A percentile compares a stretch with the other conserved stretches of the same genome.
These are phyloP conservation scores for Blastobasis adustella DNA, from an alignment of 2,888 invertebrate species.

Conservation along the genomic window DNA sequence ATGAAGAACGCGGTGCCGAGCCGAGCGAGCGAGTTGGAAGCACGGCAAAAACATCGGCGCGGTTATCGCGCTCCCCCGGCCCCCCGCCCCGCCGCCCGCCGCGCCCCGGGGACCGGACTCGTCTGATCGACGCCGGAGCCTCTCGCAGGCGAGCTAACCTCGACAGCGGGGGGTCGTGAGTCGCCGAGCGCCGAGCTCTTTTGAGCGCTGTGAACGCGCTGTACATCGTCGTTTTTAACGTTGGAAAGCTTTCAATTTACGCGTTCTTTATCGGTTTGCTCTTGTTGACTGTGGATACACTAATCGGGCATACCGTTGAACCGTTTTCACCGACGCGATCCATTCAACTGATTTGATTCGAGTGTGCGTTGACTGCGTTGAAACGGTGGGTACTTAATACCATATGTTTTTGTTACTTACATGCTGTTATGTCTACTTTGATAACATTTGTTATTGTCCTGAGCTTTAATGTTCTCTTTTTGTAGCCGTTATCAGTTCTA, in stretches of 20 bases:
- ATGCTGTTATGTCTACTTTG: not conserved
- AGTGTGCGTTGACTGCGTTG: conserved; percentile 39
- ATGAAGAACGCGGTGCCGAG: conserved; percentile 69
- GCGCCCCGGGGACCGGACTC: conserved; percentile 42
- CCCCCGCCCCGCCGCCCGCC: conserved; percentile 25
- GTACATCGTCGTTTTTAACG: conserved; percentile 48
- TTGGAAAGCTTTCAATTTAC: conserved; percentile 51
- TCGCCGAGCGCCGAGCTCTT: conserved; percentile 48
- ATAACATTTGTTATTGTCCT: conserved; percentile 8
- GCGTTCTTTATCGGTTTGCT: conserved; percentile 46
- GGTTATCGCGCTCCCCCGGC: conserved; percentile 56
- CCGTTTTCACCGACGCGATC: conserved; percentile 43
- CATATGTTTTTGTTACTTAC: conserved; percentile 21
- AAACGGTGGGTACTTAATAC: conserved; percentile 51
- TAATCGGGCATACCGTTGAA: conserved; percentile 43
- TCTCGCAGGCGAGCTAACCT: conserved; percentile 65
- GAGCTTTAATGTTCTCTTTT: conserved; percentile 21
- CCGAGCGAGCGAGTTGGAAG: conserved; percentile 66
- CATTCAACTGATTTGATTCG: conserved; percentile 47
- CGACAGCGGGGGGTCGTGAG: conserved; percentile 68
- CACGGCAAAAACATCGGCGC: conserved; percentile 70
- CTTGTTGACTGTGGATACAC: conserved; percentile 37
- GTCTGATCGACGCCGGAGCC: conserved; percentile 62
- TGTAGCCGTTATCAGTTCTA: too few relatives aligned
- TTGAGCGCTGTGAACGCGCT: conserved; percentile 49